These are phyloP conservation scores for Litoditis marina DNA, from an alignment of 2,888 invertebrate species.

Conservation along the genomic window DNA sequence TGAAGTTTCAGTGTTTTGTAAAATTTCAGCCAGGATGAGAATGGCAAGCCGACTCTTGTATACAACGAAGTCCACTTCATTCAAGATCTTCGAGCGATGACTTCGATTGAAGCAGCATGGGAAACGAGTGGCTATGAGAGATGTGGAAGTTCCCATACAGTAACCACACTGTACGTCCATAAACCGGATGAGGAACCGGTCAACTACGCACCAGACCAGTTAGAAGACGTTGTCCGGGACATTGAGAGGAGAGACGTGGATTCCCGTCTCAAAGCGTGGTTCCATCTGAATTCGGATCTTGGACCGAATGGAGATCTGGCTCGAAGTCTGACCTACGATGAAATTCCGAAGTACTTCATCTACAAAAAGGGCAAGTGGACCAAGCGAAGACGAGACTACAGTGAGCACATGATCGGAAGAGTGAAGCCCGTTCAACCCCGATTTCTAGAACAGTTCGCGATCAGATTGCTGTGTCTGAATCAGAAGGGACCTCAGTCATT, in stretches of 20 bases:
- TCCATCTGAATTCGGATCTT: neutral
- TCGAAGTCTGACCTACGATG: neutral
- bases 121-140: neutral
- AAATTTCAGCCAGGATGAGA: neutral
- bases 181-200: constrained; percentile 12
- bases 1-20: too few relatives aligned
- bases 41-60: neutral
- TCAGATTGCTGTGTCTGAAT: constrained; percentile 1
- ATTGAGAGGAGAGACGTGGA: neutral
- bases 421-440: constrained; percentile 15
- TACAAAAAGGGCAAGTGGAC: neutral
- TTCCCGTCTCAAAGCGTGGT: constrained; percentile 16
- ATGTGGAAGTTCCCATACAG: constrained; percentile 15
- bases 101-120: constrained; percentile 20
- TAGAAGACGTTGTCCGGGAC: neutral
- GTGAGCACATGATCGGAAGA: neutral
- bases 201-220: neutral
- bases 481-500: neutral
- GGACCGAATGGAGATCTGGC: constrained; percentile 1
- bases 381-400: neutral
- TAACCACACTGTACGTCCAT: constrained; percentile 11
- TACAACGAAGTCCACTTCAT: constrained; percentile 14
- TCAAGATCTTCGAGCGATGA: constrained; percentile 17
- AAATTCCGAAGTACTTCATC: constrained; percentile 2
- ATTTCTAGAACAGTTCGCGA: constrained; percentile 14